Base-by-base conservation (phyloP, 2,113 vertebrate species). In the Bujurquina vittata region DNA sequence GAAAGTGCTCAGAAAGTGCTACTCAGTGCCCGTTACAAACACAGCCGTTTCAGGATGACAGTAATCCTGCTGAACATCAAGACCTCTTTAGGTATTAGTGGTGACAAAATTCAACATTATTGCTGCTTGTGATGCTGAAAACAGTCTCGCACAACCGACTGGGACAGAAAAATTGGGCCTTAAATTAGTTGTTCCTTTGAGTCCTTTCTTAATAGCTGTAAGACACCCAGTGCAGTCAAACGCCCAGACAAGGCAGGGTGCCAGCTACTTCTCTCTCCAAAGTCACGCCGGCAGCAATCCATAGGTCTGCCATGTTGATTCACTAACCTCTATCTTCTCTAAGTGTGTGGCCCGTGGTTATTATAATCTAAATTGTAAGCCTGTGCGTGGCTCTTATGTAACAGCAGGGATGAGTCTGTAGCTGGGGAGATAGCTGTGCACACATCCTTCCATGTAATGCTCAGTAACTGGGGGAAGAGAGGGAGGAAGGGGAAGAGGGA, bases 291-390 rank as follows among this genome's bases (percentile, higher is more conserved):
- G 46, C 74, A 79, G 79, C 83, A 31, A 61, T 78, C 79, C 46
- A 22, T 76, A 29, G 83, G 75, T 73, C 26, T 43, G 11, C 84
- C 77, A 69, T 37, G 89, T 52, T 82, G 88, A 88, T 89, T 92
- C 88, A 81, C 88, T 90, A 89, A 93, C 90, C 88, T 85, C 89
- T 79, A 84, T 89, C 79, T 83, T 84, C 73, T 55, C 17, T 12
- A 67, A 83, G 85, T 80, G 80, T 84, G 83, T 37, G 80, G 80
- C 86, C 58, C 23, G n/a, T 78, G 77, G 87, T 77, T 35, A 77
- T 88, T 82, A 60, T 94, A 93, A 94, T 94, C 92, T 93, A 92
- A 91, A 89, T 87, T 87, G 87, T 89, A 91, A 93, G 86, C 90
- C 82, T 86, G 61, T 88, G 88, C 87, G 78, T 75, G 89, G 86